These are phyloP conservation scores for Periophthalmus magnuspinnatus DNA, from an alignment of 2,797 vertebrate species.

Conservation along the genomic window DNA sequence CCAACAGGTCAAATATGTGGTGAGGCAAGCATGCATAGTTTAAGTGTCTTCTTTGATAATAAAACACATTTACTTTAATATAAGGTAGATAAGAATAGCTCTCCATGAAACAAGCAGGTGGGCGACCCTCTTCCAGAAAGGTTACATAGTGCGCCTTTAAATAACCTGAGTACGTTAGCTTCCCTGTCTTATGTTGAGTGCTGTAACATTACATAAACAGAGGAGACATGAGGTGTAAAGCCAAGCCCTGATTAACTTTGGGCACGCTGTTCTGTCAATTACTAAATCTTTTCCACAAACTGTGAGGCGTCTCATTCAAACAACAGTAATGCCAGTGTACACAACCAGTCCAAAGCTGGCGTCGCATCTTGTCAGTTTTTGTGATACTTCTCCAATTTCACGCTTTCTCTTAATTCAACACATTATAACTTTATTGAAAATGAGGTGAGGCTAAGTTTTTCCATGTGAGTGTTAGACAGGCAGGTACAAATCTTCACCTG, in stretches of 20 bases:
- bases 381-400: conserved; percentile 25
- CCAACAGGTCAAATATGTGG: too few species aligned
- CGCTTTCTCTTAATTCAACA: conserved; percentile 12
- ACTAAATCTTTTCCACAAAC: conserved; percentile 21
- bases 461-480: conserved; percentile 1
- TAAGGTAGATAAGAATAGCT: too few species aligned
- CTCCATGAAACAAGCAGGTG: too few species aligned
- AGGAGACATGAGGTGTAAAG: conserved; percentile 6
- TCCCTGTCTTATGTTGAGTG: background rate
- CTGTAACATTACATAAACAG: background rate
- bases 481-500: conserved; percentile 28
- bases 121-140: too few species aligned
- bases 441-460: conserved; percentile 20
- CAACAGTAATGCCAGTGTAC: conserved; percentile 47
- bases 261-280: background rate
- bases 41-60: too few species aligned
- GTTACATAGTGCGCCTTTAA: background rate
- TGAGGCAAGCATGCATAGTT: too few species aligned
- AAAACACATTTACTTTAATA: too few species aligned
- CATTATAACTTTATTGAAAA: conserved; percentile 17
- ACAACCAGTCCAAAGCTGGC: conserved; percentile 36
- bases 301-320: conserved; percentile 19
- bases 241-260: background rate
- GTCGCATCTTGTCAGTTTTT: background rate
- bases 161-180: background rate